Base-by-base conservation (phyloP, 1,140 invertebrate species). In the Drosophila parvula region DNA sequence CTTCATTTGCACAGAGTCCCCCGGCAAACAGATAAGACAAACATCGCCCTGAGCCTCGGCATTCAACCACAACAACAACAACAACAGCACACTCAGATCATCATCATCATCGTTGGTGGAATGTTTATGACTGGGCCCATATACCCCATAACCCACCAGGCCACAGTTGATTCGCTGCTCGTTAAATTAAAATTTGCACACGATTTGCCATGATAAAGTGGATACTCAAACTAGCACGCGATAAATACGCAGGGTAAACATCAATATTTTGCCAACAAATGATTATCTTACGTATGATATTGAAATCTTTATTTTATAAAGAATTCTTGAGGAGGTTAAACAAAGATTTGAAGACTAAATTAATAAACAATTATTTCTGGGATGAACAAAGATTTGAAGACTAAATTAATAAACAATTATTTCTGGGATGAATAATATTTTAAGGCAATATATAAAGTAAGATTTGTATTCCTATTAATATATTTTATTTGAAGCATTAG, bases 131-230 rank as follows among this genome's bases (percentile, higher is more conserved):
- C 83, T 74, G 75, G 75, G 47, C 60, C 53, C 58, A 67, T 32
- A 53, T 34, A 53, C 64, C 62, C 68, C 64, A 81, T 32, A 48
- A 28, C 38, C 9, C 34, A n/a, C 32, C 57, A 62, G 70, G 67
- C 68, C 58, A 47, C 64, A 70, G 34, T 78, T 77, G 56, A 58
- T 67, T 76, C 50, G 63, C 40, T 27, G 62, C 70, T 82, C 79
- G 70, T 86, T 76, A 86, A 86, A 82, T 86, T 79, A 88, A 86
- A 82, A 76, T 86, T 86, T 86, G 61, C 69, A 73, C 82, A 81
- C 82, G 74, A 85, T 81, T 81, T 65, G 51, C 28, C 28, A 41
- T n/a, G 53, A 41, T 44, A 47, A 59, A 51, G 45, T 43, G 40
- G 36, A 53, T 41, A 55, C 50, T 41, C 8, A 10, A 44, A 51